Conservation (phyloP, 2,888 invertebrate species). For the Cancer borealis region DNA sequence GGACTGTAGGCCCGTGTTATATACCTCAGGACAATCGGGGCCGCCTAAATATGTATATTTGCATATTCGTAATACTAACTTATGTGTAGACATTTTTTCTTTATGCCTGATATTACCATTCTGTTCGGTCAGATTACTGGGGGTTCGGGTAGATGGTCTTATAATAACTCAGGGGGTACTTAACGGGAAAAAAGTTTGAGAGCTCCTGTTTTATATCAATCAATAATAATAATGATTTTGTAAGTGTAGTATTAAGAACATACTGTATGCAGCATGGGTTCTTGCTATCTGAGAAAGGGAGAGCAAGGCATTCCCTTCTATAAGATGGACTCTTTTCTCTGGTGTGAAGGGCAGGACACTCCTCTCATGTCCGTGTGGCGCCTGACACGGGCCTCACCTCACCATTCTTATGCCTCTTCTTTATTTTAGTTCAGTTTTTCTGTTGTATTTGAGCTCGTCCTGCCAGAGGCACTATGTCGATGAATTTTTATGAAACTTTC, state of each 20-base stretch:
- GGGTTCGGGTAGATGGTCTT: too few species aligned
- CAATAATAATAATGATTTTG: background rate
- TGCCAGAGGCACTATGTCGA: background rate
- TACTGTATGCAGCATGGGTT: background rate
- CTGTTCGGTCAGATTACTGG: too few species aligned
- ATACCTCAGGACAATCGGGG: conserved; percentile 62
- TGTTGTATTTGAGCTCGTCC: background rate
- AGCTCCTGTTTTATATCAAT: background rate
- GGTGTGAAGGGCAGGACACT: background rate
- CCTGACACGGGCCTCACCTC: background rate
- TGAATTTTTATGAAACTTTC: background rate
- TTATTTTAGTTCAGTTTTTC: background rate
- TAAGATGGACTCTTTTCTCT: background rate
- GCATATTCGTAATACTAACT: conserved; percentile 40
- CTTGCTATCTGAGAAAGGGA: background rate
- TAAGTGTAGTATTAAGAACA: background rate
- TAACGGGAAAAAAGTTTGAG: too few species aligned
- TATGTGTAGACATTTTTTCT: conserved; percentile 13
- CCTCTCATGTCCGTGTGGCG: background rate
- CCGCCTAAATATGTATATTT: conserved; percentile 26
- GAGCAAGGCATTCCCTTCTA: background rate
- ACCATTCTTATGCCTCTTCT: background rate
- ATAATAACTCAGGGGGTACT: too few species aligned
- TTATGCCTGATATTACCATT: too few species aligned
- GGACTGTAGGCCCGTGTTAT: conserved; percentile 51